Base-by-base conservation (phyloP, 2,113 vertebrate genomes). In the Pongo pygmaeus region DNA sequence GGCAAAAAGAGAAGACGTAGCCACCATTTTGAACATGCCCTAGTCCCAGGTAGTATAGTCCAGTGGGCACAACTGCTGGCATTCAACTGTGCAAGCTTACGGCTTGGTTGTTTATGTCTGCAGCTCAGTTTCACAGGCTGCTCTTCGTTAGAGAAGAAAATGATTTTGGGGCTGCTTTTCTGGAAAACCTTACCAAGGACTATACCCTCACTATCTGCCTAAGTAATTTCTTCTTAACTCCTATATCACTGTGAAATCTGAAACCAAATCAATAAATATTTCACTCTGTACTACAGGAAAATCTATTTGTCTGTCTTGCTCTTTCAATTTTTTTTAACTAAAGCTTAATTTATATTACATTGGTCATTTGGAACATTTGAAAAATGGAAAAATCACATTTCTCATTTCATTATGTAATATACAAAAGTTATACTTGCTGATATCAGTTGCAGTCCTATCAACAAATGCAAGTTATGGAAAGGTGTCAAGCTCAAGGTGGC, bases 381-480 rank as follows among this genome's bases (percentile, higher is more conserved):
- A 91, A 48, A 81, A 61, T 85, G 22, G 38, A 57, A 84, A 86
- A 96, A 38, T 77, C 80, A 43, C 7, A 27, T 69, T 96, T 94
- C n/a, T 35, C 2, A 46, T 86, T 92, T 91, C 1, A 69, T 90
- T 85, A 59, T 52, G 38, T 89, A 94, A 79, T 84, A 77, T 32
- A 16, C 91, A 91, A 85, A 85, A 70, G 64, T 89, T 77, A 57
- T 13, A 79, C 75, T 95, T 93, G 67, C 17, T 89, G 78, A 48
- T 70, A 27, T 75, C 38, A 67, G 43, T 86, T 95, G 20, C 35
- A 46, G 55, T 93, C 11, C 91, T 78, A 86, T 69, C 67, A 55
- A 5, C 11, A 64, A 69, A 81, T 89, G 93, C 93, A 95, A 89
- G n/a, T 88, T 48, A 67, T 43, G 25, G 46, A 70, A 75, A 32